Percentiles rank a stretch among this genome's conserved stretches.
Evolutionary conservation across 2,888 invertebrate species (phyloP).

Genomic region (Aromia moschata): DNA sequence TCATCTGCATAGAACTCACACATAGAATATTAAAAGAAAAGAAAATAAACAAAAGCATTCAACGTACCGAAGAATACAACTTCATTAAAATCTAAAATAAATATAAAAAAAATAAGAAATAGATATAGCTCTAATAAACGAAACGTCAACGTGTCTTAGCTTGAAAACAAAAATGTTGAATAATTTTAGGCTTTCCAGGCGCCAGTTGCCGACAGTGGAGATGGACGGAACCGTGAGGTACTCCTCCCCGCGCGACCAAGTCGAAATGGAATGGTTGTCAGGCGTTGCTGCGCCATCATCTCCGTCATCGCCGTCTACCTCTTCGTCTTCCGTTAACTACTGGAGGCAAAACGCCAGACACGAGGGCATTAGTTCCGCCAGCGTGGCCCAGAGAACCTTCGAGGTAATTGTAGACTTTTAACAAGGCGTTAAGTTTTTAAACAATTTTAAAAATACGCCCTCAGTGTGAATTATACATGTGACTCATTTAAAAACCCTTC

Average conservation of each 20-base stretch:
- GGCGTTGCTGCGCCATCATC: conserved; percentile 60
- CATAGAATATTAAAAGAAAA: too few species aligned
- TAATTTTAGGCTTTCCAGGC: conserved; percentile 68
- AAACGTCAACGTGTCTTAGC: too few species aligned
- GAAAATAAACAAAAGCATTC: too few species aligned
- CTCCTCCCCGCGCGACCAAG: conserved; percentile 67
- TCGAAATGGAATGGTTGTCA: conserved; percentile 82
- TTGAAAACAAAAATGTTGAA: not conserved
- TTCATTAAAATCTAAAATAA: too few species aligned
- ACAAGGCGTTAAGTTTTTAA: not conserved
- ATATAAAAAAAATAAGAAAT: too few species aligned
- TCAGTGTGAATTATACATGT: too few species aligned
- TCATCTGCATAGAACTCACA: too few species aligned
- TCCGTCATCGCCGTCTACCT: conserved; percentile 43
- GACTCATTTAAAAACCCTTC: too few species aligned
- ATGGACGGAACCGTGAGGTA: conserved; percentile 80
- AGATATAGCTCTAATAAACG: too few species aligned
- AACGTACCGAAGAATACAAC: too few species aligned
- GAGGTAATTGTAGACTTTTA: conserved; percentile 8
- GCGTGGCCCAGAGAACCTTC: not conserved
- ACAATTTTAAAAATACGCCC: too few species aligned
- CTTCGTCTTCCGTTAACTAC: conserved; percentile 52
- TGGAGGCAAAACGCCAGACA: conserved; percentile 55
- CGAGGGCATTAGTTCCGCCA: conserved; percentile 26
- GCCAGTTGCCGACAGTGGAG: conserved; percentile 76